Base-by-base conservation (phyloP, 2,113 vertebrate genomes). In the Verasper variegatus region DNA sequence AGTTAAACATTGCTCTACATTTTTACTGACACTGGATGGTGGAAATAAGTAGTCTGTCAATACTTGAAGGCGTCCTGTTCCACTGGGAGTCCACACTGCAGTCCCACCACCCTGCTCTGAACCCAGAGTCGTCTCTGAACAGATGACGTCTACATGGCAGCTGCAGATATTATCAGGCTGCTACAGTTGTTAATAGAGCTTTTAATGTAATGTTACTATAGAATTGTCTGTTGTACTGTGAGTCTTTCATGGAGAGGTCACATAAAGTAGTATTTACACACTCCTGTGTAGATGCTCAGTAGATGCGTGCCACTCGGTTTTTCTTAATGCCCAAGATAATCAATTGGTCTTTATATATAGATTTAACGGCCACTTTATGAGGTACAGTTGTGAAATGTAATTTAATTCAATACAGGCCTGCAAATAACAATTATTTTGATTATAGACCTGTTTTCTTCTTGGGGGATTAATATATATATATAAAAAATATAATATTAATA, bases 141-240 rank as follows among this genome's bases (percentile, higher is more conserved):
- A 21, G 20, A 49, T 62, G 14, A 18, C 20, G 55, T 20, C 24
- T n/a, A 26, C 31, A 40, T 42, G 49, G 47, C n/a, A 62, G 58
- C 70, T 72, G 58, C 59, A 40, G 47, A 26, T 15, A 62, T 26
- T 9, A 62, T 40, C 27, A 54, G 59, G 59, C n/a, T 62, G 23
- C 17, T n/a, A 27, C 21, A 45, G 23, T n/a, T 58, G 54, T 45
- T 57, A 11, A 23, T 11, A 17, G 15, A 49, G 45, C 9, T 3
- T 23, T 23, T 12, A 17, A 49, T 49, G 14, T 17, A 49, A 4
- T 60, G 11, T 51, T 31, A 13, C 18, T 49, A 12, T 71, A 15
- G 7, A 60, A 23, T 47, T 27, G 5, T 23, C 40, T 45, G 40
- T 45, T 45, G 23, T 45, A 8, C 62, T 47, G 1, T 18, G 9